These are phyloP conservation scores for Nibea coibor DNA, from an alignment of 2,113 vertebrate genomes.

Conservation along the genomic window DNA sequence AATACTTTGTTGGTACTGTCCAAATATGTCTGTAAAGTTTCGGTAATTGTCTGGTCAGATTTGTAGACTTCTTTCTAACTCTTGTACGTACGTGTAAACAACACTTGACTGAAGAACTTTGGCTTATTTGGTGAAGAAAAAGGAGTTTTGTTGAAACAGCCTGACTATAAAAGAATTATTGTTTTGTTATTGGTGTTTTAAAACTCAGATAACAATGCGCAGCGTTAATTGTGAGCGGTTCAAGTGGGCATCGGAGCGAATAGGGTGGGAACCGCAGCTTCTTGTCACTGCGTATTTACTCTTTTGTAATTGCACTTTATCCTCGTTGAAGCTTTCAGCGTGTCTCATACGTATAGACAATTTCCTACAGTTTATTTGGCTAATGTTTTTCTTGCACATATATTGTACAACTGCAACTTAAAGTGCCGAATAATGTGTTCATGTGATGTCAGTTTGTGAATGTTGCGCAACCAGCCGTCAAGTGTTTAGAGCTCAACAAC, in stretches of 20 bases:
- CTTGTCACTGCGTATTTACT: not conserved
- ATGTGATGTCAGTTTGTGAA: slow-evolving; percentile 7
- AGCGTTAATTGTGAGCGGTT: not conserved
- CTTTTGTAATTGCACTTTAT: not conserved
- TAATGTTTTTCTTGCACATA: not conserved
- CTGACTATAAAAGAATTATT: not conserved
- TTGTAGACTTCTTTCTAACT: not conserved
- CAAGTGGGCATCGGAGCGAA: not conserved
- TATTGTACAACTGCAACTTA: not conserved
- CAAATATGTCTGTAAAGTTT: not conserved
- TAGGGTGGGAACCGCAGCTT: not conserved
- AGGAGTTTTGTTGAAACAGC: not conserved
- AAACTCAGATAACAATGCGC: not conserved
- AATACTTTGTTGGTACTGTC: not conserved
- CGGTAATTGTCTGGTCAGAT: not conserved
- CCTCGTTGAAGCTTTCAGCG: not conserved
- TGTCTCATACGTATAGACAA: not conserved
- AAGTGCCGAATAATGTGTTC: not conserved
- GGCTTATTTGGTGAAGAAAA: too few species aligned
- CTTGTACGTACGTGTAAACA: too few species aligned
- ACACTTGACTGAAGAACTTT: too few species aligned
- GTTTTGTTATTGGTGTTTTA: not conserved
- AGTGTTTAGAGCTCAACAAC: not conserved
- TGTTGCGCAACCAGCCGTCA: not conserved
- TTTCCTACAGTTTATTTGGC: not conserved